Conservation (phyloP, 2,113 vertebrate species). For the Scortum barcoo region DNA sequence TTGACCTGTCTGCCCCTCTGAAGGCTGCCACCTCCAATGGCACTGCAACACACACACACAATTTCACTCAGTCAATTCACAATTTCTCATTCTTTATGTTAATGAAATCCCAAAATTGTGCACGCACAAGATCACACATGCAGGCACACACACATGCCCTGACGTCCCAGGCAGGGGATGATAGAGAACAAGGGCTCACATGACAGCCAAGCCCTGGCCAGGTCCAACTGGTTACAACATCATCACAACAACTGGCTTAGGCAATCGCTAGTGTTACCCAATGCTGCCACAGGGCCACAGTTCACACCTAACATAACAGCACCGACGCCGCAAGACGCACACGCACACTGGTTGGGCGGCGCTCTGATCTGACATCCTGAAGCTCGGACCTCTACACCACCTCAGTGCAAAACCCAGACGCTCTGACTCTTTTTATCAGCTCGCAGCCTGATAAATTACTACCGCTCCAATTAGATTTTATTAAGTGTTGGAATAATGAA, state of each 20-base stretch:
- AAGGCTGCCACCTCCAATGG: constrained; percentile 52
- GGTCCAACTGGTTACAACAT: constrained; percentile 78
- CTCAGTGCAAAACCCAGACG: constrained; percentile 2
- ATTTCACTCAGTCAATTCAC: constrained; percentile 1
- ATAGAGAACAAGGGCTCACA: constrained; percentile 77
- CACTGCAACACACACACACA: constrained; percentile 18
- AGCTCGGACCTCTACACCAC: constrained; percentile 24
- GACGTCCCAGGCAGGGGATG: constrained; percentile 54
- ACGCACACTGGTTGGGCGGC: constrained; percentile 46
- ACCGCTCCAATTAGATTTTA: constrained; percentile 32
- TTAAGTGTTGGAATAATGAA: constrained; percentile 25
- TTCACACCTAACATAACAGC: constrained; percentile 81
- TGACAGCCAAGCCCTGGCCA: constrained; percentile 76
- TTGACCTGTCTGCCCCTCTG: constrained; percentile 74
- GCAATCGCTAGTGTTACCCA: constrained; percentile 78
- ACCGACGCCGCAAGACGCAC: constrained; percentile 40
- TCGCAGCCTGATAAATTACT: not conserved
- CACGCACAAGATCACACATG: constrained; percentile 9
- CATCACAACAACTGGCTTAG: constrained; percentile 79
- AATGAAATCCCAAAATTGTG: constrained; percentile 10
- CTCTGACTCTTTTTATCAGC: constrained; percentile 2
- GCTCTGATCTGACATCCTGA: constrained; percentile 48
- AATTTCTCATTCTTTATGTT: constrained; percentile 30
- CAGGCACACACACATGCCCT: constrained; percentile 32
- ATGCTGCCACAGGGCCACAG: constrained; percentile 70